Percentiles rank a stretch among this genome's conserved stretches.
Conservation (phyloP, 2,797 vertebrate genomes). For the Cossypha heuglini region DNA sequence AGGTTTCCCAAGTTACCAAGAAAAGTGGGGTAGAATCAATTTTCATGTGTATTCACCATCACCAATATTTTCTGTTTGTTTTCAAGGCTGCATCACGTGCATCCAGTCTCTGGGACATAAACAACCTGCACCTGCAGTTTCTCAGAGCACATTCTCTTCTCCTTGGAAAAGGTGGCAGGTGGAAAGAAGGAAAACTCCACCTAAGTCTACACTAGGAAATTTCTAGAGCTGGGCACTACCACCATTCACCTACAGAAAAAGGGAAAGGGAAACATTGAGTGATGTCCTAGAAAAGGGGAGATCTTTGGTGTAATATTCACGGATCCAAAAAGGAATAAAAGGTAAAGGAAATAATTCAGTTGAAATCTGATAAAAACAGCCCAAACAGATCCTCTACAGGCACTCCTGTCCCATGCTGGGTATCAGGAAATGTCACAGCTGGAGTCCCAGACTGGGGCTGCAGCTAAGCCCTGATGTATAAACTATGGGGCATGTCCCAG, state of each 20-base stretch:
- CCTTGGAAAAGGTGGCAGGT: background rate
- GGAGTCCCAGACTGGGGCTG: background rate
- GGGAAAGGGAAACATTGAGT: background rate
- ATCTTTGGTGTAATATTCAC: background rate
- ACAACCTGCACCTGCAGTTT: background rate
- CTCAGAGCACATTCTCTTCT: background rate
- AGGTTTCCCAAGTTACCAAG: background rate
- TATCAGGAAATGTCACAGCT: rapidly evolving
- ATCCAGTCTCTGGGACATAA: background rate
- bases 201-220: background rate
- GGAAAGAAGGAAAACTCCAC: background rate
- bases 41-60: background rate
- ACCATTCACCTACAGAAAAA: background rate
- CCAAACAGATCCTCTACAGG: background rate
- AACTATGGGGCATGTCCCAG: rapidly evolving
- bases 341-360: background rate
- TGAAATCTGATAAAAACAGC: background rate
- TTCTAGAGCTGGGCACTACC: background rate
- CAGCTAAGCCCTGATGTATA: background rate
- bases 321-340: background rate
- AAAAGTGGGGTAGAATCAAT: background rate
- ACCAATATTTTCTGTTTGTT: background rate
- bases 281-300: background rate
- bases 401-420: background rate
- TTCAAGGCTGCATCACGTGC: background rate